phyloP scores from a whole-genome alignment of 2,797 vertebrate species.

The Parauchenoglanis ngamensis region DNA sequence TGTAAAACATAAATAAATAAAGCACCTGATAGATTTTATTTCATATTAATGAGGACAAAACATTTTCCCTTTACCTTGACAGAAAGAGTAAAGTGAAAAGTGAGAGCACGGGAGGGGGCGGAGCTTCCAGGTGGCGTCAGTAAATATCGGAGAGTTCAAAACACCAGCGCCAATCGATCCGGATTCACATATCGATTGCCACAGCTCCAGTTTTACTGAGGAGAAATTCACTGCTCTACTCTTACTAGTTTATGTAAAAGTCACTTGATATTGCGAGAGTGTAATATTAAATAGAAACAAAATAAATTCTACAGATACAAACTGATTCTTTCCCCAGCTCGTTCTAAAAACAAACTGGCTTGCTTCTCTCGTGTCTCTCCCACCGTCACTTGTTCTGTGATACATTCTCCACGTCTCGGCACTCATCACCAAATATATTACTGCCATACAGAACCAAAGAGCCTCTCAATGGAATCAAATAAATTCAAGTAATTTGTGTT shows the following conservation, averaged over 20 bases:
- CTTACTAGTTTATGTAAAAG: background rate
- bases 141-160: background rate
- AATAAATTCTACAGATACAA: background rate
- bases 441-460: slow-evolving; percentile 78
- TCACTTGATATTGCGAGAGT: background rate
- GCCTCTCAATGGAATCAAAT: slow-evolving; percentile 76
- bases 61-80: background rate
- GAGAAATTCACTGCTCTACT: background rate
- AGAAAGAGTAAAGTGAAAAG: too few species aligned
- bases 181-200: background rate
- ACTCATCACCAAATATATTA: slow-evolving; percentile 81
- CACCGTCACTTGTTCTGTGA: slow-evolving; percentile 5
- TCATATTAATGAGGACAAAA: background rate
- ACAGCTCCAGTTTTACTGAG: background rate
- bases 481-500: slow-evolving; percentile 56
- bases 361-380: background rate
- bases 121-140: background rate
- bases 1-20: background rate
- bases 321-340: background rate
- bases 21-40: background rate
- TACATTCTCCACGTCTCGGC: slow-evolving; percentile 26
- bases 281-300: background rate
- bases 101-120: background rate
- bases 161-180: background rate
- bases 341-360: background rate